phyloP scores from a whole-genome alignment of 2,888 invertebrate species.

The Syrphus vitripennis region DNA sequence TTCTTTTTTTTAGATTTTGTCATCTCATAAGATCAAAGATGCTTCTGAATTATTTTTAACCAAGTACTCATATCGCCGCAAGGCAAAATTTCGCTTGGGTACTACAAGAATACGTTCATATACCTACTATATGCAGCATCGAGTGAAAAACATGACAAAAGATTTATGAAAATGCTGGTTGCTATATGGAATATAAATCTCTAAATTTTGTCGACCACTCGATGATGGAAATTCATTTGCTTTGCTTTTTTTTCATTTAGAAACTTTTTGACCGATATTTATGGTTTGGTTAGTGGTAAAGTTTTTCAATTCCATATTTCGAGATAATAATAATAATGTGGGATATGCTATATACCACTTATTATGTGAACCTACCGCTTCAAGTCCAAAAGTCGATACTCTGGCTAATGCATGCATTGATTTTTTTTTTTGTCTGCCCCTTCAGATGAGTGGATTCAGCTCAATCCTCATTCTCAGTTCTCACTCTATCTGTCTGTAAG shows the following conservation, averaged over 20 bases:
- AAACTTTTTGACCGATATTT: slow-evolving; percentile 51
- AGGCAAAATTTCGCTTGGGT: slow-evolving; percentile 8
- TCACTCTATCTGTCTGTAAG: not conserved
- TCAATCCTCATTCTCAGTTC: not conserved
- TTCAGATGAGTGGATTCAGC: not conserved
- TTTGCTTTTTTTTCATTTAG: slow-evolving; percentile 12
- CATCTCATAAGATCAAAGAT: slow-evolving; percentile 29
- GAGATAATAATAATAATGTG: not conserved
- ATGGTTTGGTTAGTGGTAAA: slow-evolving; percentile 19
- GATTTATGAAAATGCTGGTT: not conserved
- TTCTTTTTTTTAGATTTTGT: not conserved
- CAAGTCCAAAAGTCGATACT: slow-evolving; percentile 10
- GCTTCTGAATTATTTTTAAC: slow-evolving; percentile 17
- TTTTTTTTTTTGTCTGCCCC: not conserved
- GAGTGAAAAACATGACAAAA: slow-evolving; percentile 1
- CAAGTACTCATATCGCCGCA: not conserved
- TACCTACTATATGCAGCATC: not conserved
- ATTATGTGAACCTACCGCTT: not conserved
- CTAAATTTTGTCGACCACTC: slow-evolving; percentile 32
- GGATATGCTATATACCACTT: not conserved
- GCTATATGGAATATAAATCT: slow-evolving; percentile 1
- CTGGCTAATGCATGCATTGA: slow-evolving; percentile 18
- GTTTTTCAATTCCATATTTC: slow-evolving; percentile 40
- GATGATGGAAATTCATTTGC: slow-evolving; percentile 29
- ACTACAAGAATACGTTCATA: not conserved